Conservation (phyloP, 1,140 invertebrate genomes). For the Theocolax elegans region DNA sequence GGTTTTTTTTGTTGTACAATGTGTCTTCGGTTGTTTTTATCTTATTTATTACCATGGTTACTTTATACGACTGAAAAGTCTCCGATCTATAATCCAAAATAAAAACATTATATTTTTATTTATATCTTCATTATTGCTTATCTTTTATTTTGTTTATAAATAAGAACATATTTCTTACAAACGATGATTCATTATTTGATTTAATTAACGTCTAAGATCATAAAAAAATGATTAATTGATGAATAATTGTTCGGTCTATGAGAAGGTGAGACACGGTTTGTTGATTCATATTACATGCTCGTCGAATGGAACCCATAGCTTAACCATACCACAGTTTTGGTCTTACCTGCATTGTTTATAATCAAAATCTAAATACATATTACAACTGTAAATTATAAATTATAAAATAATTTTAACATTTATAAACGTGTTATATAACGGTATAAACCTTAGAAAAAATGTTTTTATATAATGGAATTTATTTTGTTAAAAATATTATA, state of each 20-base stretch:
- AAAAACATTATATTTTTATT: not conserved
- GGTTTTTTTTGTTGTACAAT: not conserved
- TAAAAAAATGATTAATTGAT: no score
- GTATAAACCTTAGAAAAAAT: no score
- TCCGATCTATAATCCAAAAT: not conserved
- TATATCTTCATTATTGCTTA: no score
- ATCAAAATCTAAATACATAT: no score
- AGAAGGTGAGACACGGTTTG: constrained; percentile 58
- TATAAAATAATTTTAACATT: no score
- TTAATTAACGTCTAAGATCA: no score
- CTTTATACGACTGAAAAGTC: not conserved
- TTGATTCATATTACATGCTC: constrained; percentile 65
- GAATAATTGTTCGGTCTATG: no score
- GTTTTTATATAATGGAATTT: no score
- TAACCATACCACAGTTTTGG: not conserved
- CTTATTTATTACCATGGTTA: not conserved
- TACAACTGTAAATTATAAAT: no score
- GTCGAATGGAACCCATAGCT: constrained; percentile 59
- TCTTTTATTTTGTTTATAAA: not conserved
- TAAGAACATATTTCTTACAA: not conserved
- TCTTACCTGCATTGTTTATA: no score
- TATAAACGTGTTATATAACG: no score
- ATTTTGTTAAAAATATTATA: no score
- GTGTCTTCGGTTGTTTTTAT: not conserved
- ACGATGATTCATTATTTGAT: not conserved